Conservation (phyloP, 2,888 invertebrate species). For the Rotaria macrura region DNA sequence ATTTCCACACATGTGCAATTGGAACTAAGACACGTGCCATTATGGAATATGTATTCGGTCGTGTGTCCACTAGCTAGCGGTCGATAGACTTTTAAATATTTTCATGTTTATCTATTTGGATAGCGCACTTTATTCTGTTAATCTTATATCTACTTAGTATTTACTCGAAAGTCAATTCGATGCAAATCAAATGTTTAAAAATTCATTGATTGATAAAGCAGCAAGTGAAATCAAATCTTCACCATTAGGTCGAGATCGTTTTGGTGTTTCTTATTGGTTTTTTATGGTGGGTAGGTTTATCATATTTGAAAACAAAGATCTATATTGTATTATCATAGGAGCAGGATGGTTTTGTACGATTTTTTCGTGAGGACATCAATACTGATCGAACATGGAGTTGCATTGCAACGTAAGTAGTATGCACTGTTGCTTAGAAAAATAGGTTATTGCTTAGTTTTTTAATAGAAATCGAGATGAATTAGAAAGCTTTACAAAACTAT, state of each 20-base stretch:
- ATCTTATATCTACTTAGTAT: background rate
- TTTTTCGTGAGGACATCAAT: constrained; percentile 11
- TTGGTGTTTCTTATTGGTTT: background rate
- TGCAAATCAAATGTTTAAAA: background rate
- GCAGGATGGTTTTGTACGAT: background rate
- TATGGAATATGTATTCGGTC: too few species aligned
- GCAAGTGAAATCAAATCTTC: background rate
- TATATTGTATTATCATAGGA: background rate
- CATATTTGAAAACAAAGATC: background rate
- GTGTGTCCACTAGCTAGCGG: too few species aligned
- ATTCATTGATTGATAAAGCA: background rate
- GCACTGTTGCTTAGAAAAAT: too few species aligned
- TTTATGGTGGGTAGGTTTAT: background rate
- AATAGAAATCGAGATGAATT: background rate
- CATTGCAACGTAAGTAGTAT: background rate
- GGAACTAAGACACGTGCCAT: too few species aligned
- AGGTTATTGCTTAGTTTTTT: background rate
- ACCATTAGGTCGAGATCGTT: background rate
- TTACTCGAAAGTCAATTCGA: background rate
- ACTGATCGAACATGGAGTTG: background rate
- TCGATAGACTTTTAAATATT: too few species aligned
- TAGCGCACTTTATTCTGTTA: too few species aligned
- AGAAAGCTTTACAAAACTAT: background rate
- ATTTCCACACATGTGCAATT: too few species aligned
- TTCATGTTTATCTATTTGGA: too few species aligned